phyloP scores from a whole-genome alignment of 2,888 invertebrate genomes.

The Eupithecia dodoneata region DNA sequence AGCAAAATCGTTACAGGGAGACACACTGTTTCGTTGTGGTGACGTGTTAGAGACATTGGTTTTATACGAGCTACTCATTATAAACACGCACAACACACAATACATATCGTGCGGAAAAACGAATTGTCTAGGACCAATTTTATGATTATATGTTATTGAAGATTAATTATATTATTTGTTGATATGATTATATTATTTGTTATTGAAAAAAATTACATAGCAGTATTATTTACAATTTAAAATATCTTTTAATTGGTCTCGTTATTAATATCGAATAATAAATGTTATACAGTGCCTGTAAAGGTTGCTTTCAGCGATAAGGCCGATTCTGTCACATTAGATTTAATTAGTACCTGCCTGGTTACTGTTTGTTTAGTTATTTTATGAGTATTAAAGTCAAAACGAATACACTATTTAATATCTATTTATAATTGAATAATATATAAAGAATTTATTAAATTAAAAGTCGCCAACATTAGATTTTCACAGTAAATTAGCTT shows the following conservation, averaged over 20 bases:
- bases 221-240: no score
- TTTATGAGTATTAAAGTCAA: no score
- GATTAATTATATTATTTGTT: no score
- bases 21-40: neutral
- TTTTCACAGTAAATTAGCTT: neutral
- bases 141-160: no score
- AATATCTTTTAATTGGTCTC: neutral
- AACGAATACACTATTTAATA: no score
- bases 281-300: neutral
- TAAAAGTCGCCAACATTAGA: neutral
- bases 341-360: no score
- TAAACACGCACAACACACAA: no score
- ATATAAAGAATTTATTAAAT: neutral
- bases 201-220: no score
- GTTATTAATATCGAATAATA: neutral
- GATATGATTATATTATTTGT: no score
- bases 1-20: neutral
- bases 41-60: neutral
- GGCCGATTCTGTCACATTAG: neutral
- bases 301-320: neutral
- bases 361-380: no score
- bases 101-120: no score
- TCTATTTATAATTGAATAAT: neutral
- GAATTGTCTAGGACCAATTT: no score
- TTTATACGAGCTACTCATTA: neutral